These are phyloP conservation scores for Parasteatoda tepidariorum DNA, from an alignment of 1,140 invertebrate genomes.

Conservation along the genomic window DNA sequence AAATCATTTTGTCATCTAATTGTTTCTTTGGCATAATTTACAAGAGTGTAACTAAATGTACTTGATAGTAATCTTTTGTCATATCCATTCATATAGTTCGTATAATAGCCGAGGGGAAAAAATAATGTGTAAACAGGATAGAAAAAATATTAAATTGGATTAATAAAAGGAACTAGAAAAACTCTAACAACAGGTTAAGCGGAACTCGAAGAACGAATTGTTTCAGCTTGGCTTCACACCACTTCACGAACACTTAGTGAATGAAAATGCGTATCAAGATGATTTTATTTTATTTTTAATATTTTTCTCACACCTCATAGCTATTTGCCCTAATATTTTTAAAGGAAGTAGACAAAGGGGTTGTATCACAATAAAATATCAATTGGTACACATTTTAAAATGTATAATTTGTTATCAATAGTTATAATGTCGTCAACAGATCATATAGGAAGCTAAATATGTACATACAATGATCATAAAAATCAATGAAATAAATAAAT, in stretches of 20 bases:
- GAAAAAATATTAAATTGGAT: neutral
- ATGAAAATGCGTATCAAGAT: conserved; percentile 47
- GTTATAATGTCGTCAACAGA: no score
- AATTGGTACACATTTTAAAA: no score
- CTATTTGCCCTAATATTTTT: conserved; percentile 7
- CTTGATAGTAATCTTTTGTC: conserved; percentile 5
- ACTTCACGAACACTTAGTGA: conserved; percentile 42
- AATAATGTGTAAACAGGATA: conserved; percentile 28
- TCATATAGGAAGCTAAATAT: no score
- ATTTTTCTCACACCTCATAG: conserved; percentile 17
- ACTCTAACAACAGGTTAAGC: conserved; percentile 53
- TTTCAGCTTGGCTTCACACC: conserved; percentile 58
- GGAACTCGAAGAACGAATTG: conserved; percentile 55
- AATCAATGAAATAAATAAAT: no score
- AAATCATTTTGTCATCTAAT: neutral
- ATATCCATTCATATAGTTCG: neutral
- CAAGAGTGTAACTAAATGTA: neutral
- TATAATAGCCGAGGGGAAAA: neutral
- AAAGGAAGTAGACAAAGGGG: conserved; percentile 33
- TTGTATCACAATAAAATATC: conserved; percentile 1
- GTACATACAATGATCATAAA: no score
- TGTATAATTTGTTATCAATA: no score
- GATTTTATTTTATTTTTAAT: conserved; percentile 44
- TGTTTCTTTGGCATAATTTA: neutral
- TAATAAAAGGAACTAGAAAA: no score